Conservation (phyloP, 2,888 invertebrate genomes). For the Ennomos fuscantarius region DNA sequence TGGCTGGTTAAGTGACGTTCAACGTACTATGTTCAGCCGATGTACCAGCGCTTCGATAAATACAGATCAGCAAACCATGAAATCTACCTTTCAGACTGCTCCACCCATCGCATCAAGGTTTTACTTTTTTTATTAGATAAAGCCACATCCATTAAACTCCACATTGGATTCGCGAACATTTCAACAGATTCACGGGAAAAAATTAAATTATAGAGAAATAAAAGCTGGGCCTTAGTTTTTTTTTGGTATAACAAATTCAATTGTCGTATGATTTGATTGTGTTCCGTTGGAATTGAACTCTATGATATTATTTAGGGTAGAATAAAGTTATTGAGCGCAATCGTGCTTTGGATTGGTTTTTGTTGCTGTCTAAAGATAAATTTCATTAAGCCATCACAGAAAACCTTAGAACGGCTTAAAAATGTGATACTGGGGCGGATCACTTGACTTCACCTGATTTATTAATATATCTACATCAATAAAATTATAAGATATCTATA, state of each 20-base stretch:
- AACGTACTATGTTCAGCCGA: too few relatives aligned
- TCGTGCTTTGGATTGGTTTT: too few relatives aligned
- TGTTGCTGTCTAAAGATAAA: too few relatives aligned
- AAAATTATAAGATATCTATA: too few relatives aligned
- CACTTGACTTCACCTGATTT: too few relatives aligned
- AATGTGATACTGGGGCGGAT: too few relatives aligned
- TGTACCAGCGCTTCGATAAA: too few relatives aligned
- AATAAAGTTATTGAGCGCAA: not conserved
- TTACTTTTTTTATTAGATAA: not conserved
- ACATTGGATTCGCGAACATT: conserved; percentile 7
- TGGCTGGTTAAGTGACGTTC: too few relatives aligned
- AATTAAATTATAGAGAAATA: conserved; percentile 20
- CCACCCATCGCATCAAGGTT: not conserved
- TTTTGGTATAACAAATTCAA: conserved; percentile 21
- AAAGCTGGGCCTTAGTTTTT: conserved; percentile 20
- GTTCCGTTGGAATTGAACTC: conserved; percentile 7
- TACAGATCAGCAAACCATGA: not conserved
- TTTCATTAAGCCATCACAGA: too few relatives aligned
- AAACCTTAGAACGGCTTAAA: too few relatives aligned
- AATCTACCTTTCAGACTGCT: conserved; percentile 1
- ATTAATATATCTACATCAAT: too few relatives aligned
- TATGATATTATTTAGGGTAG: conserved; percentile 4
- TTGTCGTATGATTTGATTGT: conserved; percentile 22
- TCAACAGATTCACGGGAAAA: conserved; percentile 8
- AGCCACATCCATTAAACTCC: conserved; percentile 1